Conservation (phyloP, 2,113 vertebrate genomes). For the Syrrhaptes paradoxus region DNA sequence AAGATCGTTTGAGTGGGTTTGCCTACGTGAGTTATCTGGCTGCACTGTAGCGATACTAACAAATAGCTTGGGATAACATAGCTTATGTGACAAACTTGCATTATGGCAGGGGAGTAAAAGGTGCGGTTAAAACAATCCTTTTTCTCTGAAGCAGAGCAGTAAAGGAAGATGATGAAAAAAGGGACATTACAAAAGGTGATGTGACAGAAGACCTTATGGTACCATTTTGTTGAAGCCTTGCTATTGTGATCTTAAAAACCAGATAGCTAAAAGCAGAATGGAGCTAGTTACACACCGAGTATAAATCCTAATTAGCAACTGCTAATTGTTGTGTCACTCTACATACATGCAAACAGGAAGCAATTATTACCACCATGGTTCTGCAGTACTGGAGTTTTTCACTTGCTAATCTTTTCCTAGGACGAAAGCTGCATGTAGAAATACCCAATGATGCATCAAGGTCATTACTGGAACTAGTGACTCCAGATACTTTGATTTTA, state of each 20-base stretch:
- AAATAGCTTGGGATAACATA: background rate
- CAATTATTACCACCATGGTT: background rate
- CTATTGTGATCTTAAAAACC: background rate
- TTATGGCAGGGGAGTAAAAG: background rate
- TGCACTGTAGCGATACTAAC: background rate
- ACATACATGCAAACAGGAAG: background rate
- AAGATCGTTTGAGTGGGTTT: constrained; percentile 34
- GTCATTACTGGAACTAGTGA: background rate
- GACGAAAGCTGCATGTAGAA: background rate
- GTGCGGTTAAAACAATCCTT: background rate
- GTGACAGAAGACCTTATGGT: background rate
- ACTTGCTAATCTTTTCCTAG: background rate
- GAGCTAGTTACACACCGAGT: background rate
- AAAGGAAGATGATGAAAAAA: background rate
- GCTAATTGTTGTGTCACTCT: background rate
- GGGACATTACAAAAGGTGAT: background rate
- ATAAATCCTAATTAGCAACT: background rate
- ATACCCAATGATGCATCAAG: background rate
- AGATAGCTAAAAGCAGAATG: background rate
- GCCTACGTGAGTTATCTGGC: background rate
- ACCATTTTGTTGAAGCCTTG: background rate
- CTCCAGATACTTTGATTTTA: background rate
- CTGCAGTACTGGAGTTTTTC: background rate
- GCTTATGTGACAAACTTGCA: background rate
- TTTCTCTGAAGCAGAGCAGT: background rate